Base-by-base conservation (phyloP, 2,113 vertebrate genomes). In the Amia ocellicauda region DNA sequence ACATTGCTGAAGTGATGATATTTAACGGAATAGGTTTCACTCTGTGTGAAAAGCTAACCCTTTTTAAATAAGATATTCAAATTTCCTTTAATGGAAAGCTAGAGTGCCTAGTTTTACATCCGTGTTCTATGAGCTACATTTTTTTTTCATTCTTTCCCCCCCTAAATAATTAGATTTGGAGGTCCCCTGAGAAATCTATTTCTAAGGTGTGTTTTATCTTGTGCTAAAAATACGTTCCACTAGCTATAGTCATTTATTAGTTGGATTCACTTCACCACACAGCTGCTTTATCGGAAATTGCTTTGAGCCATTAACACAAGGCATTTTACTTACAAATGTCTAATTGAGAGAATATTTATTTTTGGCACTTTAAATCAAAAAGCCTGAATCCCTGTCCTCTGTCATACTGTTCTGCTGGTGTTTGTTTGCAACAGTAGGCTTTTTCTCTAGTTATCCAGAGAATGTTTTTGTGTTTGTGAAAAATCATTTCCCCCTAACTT, bases 301-400 rank as follows among this genome's bases (percentile, higher is more conserved):
- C 82, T 82, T 41, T 80, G 78, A 89, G 86, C 83, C 61, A 70
- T 79, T 77, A 84, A 81, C 81, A 71, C 74, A 84, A 73, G 75
- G 66, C 77, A 69, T 86, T 82, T 77, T 74, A 76, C 83, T 86
- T 80, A 75, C 69, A 85, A 83, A 82, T 70, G 60, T 80, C 69
- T 80, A 88, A 92, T 86, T 87, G 83, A 80, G 62, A 73, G 83
- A 90, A 78, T 86, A 88, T 89, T 88, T 90, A 87, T 84, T 84
- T 85, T 84, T 80, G 82, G 72, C 75, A 68, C 75, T 71, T 75
- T 77, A 74, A 82, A 79, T 81, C 81, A 69, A 54, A 47, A 73
- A 69, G 80, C 78, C 67, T 63, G 62, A 62, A 66, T 79, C 78
- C 76, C 64, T 53, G 80, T 86, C 76, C 70, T 56, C 69, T 74